Base-by-base conservation (phyloP, 2,797 vertebrate genomes). In the Esox lucius region DNA sequence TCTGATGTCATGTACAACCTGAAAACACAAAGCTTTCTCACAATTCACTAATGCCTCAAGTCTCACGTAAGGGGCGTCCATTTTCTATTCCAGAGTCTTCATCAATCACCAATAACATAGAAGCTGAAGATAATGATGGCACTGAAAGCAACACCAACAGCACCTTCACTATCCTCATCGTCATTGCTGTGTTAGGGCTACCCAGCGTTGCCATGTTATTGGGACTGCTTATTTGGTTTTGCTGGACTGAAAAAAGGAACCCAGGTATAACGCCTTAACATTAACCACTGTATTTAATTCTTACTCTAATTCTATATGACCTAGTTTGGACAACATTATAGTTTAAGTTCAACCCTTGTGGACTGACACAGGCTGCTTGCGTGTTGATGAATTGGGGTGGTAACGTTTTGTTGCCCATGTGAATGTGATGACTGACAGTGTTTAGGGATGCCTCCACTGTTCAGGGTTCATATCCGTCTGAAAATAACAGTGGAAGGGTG, bases 221-320 rank as follows among this genome's bases (percentile, higher is more conserved):
- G 22, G 66, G 59, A 62, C 51, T 85, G 67, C 61, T 85, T 4
- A 42, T 22, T n/a, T 81, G 73, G 69, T 62, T 83, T 68, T 79
- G 68, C 68, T 74, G 75, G 78, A 81, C 12, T 1, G 59, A 64
- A 70, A 28, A 15, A 24, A 81, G 28, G 46, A 79, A 72, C 73
- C 13, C 66, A 80, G 85, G 83, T 83, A 76, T 33, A 49, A 22
- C 7, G 22, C 42, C 12, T 13, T 46, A 46, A 46, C 6, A 46
- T 46, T 5, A 42, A 42, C 2, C 5, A 2, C 39, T 11, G 9
- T 11, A 13, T 46, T 46, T 46, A 3, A 46, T 46, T 46, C 9
- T 42, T 42, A 42, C 39, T 42, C 39, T 42, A 7, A 42, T 42
- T 42, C 39, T 42, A 42, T 42, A 1, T 39, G 39, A 42, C 9